These are phyloP conservation scores for Clitarchus hookeri DNA, from an alignment of 2,888 invertebrate species.

Conservation along the genomic window DNA sequence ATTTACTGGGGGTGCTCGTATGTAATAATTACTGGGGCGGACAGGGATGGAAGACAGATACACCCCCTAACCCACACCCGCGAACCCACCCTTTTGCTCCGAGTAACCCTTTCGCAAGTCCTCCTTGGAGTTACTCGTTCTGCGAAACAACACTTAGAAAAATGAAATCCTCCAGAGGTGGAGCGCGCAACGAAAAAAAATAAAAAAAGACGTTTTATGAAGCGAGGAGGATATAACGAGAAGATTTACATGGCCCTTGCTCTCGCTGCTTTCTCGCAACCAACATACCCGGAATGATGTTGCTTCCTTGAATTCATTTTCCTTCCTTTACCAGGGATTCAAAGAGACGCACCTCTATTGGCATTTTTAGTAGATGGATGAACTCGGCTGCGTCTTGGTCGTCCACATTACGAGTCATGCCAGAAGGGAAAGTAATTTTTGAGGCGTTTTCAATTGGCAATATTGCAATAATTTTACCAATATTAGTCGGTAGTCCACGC, in stretches of 20 bases:
- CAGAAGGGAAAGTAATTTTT: too few relatives aligned
- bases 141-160: conserved; percentile 8
- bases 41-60: conserved; percentile 14
- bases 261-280: conserved; percentile 7
- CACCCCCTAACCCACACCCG: background rate
- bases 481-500: too few relatives aligned
- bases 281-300: background rate
- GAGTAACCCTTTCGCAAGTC: background rate
- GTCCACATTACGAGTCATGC: too few relatives aligned
- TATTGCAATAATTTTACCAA: too few relatives aligned
- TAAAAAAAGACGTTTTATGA: background rate
- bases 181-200: background rate
- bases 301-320: background rate
- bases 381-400: too few relatives aligned
- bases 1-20: conserved; percentile 14
- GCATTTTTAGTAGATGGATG: too few relatives aligned
- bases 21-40: conserved; percentile 8
- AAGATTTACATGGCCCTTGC: background rate
- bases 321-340: background rate
- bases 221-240: conserved; percentile 6
- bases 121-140: conserved; percentile 14
- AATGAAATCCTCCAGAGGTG: conserved; percentile 10
- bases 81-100: conserved; percentile 3
- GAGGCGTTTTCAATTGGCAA: too few relatives aligned
- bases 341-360: background rate